These are phyloP conservation scores for Hypercompe scribonia DNA, from an alignment of 2,888 invertebrate genomes.

Conservation along the genomic window DNA sequence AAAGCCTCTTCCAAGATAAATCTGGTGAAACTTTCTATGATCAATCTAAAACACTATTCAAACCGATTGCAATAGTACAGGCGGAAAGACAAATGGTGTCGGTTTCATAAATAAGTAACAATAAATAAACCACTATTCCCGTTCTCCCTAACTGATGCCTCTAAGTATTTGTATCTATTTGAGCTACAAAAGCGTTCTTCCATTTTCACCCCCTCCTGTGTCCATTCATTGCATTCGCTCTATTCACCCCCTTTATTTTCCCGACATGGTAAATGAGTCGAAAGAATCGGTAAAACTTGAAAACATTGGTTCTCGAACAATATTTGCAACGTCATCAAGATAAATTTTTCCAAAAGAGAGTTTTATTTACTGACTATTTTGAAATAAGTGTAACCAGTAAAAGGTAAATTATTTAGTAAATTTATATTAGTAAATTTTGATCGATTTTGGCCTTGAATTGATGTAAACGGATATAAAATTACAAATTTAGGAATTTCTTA, in stretches of 20 bases:
- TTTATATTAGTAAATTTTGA: too few relatives aligned
- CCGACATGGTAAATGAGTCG: neutral
- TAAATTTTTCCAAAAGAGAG: neutral
- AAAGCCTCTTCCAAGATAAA: too few relatives aligned
- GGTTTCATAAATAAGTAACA: neutral
- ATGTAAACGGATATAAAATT: too few relatives aligned
- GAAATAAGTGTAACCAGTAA: too few relatives aligned
- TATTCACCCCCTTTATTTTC: neutral
- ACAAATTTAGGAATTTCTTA: too few relatives aligned
- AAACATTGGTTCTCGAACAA: neutral
- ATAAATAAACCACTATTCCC: neutral
- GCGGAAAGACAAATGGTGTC: neutral
- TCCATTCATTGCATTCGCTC: neutral
- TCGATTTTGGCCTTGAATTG: too few relatives aligned
- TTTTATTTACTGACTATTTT: neutral
- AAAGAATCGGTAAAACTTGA: neutral
- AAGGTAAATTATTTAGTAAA: too few relatives aligned
- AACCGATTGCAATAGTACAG: neutral
- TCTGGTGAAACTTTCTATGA: too few relatives aligned
- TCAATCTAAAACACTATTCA: neutral
- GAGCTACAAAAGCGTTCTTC: neutral
- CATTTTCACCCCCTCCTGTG: neutral
- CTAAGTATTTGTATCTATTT: constrained; percentile 1
- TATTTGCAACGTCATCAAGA: neutral
- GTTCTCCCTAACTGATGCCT: constrained; percentile 2